Base-by-base conservation (phyloP, 2,888 invertebrate species). In the Drosophila antonietae region DNA sequence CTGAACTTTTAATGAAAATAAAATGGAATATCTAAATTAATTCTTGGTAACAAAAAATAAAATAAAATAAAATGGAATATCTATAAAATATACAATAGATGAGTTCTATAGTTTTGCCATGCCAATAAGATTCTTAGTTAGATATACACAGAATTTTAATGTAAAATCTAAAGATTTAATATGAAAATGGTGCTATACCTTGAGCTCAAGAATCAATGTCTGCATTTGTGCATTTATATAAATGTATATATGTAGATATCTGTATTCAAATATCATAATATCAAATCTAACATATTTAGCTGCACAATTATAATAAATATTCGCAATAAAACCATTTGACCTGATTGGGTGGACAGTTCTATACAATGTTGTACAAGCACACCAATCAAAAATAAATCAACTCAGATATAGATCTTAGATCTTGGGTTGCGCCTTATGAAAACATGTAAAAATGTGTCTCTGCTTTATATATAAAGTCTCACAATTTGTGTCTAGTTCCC, bases 401-500 rank as follows among this genome's bases (percentile, higher is more conserved):
- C 12, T 51, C 33, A 3, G 49, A 33, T 51, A 15, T 18, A 33
- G 49, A 51, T 33, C 49, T 51, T 18, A 33, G 49, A 51, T 33
- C 49, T 51, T 31, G 49, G 12, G 7, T 12, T 33, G 33, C 12
- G 18, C 49, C 49, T 18, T 18, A 51, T 51, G 33, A 51, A 51
- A 33, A 18, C 33, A 51, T 51, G 49, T 18, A 51, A 51, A 51
- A 31, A 33, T 51, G 18, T 49, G 5, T 51, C 49, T 37, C 20
- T 9, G 33, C 28, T 56, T n/a, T 20, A 20, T 57, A 44, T 57
- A 31, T 33, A 33, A 33, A 57, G 14, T 31, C 56, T 7, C 23
- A 35, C 35, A 58, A n/a, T 3, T 47, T 35, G 44, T 60, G 28
- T 57, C 44, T 63, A 59, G 63, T 62, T 37, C 55, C 56, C 68